phyloP scores from a whole-genome alignment of 2,888 invertebrate species.

The Tineola bisselliella region DNA sequence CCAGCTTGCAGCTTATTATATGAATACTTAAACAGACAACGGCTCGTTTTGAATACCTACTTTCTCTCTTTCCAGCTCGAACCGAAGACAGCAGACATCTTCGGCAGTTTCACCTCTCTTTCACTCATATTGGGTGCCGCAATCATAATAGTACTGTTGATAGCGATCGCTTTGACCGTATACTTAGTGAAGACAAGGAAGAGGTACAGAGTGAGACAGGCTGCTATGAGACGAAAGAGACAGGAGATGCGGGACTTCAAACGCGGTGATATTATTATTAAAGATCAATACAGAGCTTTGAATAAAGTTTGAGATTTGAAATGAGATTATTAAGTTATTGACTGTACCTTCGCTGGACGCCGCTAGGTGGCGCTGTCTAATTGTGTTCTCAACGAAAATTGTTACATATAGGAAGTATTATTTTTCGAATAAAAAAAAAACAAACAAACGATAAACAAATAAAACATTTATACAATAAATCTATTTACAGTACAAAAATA shows the following conservation, averaged over 20 bases:
- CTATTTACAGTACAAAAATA: not conserved
- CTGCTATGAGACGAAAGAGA: constrained; percentile 42
- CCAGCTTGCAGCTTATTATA: no score
- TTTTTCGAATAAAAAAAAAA: no score
- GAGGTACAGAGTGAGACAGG: constrained; percentile 34
- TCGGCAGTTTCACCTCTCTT: constrained; percentile 26
- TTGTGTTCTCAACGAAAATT: constrained; percentile 18
- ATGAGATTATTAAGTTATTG: not conserved
- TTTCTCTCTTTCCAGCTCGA: constrained; percentile 34
- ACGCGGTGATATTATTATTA: constrained; percentile 33
- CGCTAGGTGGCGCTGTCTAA: not conserved
- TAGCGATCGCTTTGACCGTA: constrained; percentile 40
- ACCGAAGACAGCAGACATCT: constrained; percentile 27
- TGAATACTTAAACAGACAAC: no score
- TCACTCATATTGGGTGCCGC: constrained; percentile 38
- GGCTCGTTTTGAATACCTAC: no score
- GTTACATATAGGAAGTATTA: no score
- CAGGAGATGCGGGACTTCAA: constrained; percentile 41
- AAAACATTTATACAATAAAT: constrained; percentile 17
- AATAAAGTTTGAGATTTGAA: constrained; percentile 31
- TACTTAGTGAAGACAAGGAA: constrained; percentile 45
- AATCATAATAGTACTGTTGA: constrained; percentile 36
- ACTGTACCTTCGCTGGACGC: not conserved
- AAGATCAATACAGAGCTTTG: constrained; percentile 43
- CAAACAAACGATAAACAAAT: constrained; percentile 12